phyloP scores from a whole-genome alignment of 2,888 invertebrate genomes.

The Autographa gamma region DNA sequence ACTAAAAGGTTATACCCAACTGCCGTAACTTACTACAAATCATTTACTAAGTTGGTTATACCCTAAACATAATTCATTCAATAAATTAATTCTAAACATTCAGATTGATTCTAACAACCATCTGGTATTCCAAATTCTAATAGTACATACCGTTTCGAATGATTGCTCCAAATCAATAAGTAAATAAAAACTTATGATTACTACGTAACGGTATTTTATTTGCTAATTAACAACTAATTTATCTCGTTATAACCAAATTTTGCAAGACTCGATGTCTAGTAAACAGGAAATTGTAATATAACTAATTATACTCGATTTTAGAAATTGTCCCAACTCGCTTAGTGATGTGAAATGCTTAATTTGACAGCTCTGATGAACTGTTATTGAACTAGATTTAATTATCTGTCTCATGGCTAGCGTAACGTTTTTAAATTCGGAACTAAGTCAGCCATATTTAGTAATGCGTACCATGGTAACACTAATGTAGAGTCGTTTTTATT shows the following conservation, averaged over 20 bases:
- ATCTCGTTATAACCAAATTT: constrained; percentile 38
- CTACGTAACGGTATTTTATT: constrained; percentile 30
- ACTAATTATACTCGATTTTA: constrained; percentile 44
- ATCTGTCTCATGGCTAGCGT: constrained; percentile 6
- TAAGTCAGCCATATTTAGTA: too few species aligned
- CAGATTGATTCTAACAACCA: not conserved
- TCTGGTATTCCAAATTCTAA: not conserved
- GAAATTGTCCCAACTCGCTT: constrained; percentile 47
- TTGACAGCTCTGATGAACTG: constrained; percentile 21
- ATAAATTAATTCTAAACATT: not conserved
- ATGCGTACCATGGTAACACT: too few species aligned
- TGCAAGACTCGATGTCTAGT: constrained; percentile 31
- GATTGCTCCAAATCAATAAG: constrained; percentile 27
- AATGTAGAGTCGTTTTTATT: too few species aligned
- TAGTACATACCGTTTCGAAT: not conserved
- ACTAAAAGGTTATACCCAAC: not conserved
- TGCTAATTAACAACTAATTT: constrained; percentile 15
- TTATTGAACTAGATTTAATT: constrained; percentile 32
- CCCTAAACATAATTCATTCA: not conserved
- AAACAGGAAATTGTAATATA: constrained; percentile 54
- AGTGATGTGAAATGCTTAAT: constrained; percentile 47
- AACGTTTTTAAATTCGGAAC: not conserved
- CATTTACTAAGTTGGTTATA: not conserved
- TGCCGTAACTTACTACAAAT: not conserved
- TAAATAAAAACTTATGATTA: constrained; percentile 25